Base-by-base conservation (phyloP, 2,113 vertebrate genomes). In the Eonycteris spelaea region DNA sequence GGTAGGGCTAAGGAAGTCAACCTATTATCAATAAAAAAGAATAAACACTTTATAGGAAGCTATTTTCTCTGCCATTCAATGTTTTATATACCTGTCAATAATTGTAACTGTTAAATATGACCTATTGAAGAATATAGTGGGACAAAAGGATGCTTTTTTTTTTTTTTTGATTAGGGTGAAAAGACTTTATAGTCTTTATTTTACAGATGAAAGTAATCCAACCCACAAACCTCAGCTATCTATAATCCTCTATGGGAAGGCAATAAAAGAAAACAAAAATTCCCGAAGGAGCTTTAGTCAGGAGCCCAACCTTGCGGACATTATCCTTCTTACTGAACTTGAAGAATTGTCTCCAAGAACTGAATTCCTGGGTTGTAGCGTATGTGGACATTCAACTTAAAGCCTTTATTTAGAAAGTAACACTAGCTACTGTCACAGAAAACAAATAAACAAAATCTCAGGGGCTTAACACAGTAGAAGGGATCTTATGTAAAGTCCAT, bases 21-120 rank as follows among this genome's bases (percentile, higher is more conserved):
- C 96, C 96, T 97, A 95, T 90, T 97, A 98, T 97, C 97, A 97
- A 96, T 98, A 97, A 97, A 97, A 97, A 97, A 97, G 96, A 97
- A 97, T 96, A 95, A 97, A 97, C 78, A 79, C 78, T 95, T 96
- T 95, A 97, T 95, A 97, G 97, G 91, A 95, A 97, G 94, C 96
- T 95, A 91, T 97, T 98, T 96, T 96, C 91, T 86, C 95, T 97
- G 95, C 94, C 96, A 97, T 86, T 91, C 96, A 93, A 95, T 7
- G 10, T 96, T 97, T 97, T 97, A 98, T 98, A 71, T 91, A 93
- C 83, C 82, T 97, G 97, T 84, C 97, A 97, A 97, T 98, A 97
- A 97, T 91, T 96, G 82, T 96, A 96, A 79, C 91, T 86, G 91
- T 97, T 98, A 97, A 98, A 95, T 97, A 98, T 97, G 97, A 97